Evolutionary conservation across 2,113 vertebrate species (phyloP).

Genomic region (Colossoma macropomum): DNA sequence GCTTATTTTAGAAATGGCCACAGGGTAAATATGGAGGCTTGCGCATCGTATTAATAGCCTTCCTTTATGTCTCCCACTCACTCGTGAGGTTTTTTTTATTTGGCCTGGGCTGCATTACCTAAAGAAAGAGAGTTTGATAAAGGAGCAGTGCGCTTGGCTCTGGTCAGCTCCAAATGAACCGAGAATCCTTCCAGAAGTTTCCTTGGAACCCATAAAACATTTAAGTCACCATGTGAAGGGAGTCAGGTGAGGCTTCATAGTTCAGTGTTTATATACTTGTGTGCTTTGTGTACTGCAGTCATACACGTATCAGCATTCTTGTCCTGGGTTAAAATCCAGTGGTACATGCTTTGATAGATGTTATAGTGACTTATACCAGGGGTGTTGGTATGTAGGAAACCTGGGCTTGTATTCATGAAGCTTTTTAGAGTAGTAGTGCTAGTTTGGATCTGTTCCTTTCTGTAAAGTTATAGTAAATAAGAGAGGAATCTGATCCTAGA

Average conservation of each 20-base stretch:
- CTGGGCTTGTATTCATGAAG: not conserved
- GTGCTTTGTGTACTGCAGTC: not conserved
- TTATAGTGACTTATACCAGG: not conserved
- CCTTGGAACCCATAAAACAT: not conserved
- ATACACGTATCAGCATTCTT: not conserved
- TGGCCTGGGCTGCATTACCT: slow-evolving; percentile 53
- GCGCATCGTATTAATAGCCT: slow-evolving; percentile 17
- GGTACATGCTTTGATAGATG: not conserved
- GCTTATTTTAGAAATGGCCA: slow-evolving; percentile 22
- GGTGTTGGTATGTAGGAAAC: not conserved
- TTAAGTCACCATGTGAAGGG: not conserved
- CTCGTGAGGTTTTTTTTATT: slow-evolving; percentile 7
- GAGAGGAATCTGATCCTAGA: no score
- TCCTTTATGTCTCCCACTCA: not conserved
- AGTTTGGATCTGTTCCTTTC: no score
- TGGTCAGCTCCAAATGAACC: slow-evolving; percentile 5
- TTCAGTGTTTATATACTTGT: not conserved
- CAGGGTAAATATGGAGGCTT: slow-evolving; percentile 18
- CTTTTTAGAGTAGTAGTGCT: no score
- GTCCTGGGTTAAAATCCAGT: not conserved
- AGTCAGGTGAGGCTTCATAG: not conserved
- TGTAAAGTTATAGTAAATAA: no score
- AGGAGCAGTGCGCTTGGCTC: slow-evolving; percentile 51
- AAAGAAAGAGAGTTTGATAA: slow-evolving; percentile 59
- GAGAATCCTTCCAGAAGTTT: not conserved